Conservation (phyloP, 2,888 invertebrate species). For the Athripsodes cinereus region DNA sequence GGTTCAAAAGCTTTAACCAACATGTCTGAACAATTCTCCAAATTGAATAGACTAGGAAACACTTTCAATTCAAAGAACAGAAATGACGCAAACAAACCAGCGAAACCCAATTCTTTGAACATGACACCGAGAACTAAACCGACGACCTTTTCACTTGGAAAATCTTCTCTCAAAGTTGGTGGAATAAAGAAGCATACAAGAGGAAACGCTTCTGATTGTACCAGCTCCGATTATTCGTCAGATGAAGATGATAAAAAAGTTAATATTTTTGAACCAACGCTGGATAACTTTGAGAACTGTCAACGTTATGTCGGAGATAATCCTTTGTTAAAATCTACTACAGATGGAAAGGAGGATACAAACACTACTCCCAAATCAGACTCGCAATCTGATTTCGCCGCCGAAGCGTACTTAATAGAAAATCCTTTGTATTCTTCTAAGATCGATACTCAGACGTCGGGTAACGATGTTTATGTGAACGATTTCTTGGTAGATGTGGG, state of each 20-base stretch:
- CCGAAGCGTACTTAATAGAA: constrained; percentile 34
- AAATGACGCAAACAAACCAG: constrained; percentile 39
- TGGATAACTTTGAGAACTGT: constrained; percentile 47
- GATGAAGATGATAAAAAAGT: constrained; percentile 49
- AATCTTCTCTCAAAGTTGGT: constrained; percentile 38
- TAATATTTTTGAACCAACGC: constrained; percentile 45
- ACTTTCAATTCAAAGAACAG: constrained; percentile 55
- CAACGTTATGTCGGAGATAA: constrained; percentile 45
- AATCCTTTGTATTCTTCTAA: constrained; percentile 47
- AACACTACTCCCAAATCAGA: not conserved
- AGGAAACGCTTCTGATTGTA: constrained; percentile 61
- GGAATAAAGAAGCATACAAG: constrained; percentile 53
- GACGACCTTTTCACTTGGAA: constrained; percentile 50
- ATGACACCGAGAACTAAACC: constrained; percentile 37
- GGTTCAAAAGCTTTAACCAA: constrained; percentile 82
- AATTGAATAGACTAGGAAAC: constrained; percentile 67
- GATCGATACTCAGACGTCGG: constrained; percentile 37
- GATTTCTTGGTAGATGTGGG: constrained; percentile 10
- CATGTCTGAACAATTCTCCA: constrained; percentile 82
- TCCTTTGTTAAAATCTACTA: constrained; percentile 31
- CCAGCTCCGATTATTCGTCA: constrained; percentile 49
- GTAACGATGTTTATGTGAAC: constrained; percentile 18
- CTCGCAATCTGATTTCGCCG: constrained; percentile 35
- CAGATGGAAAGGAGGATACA: constrained; percentile 41
- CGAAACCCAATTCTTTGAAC: constrained; percentile 43